Evolutionary conservation across 2,797 vertebrate species (phyloP), one percentile per base, ranked within the genome.

Genomic region (Sebastes glaucus): DNA sequence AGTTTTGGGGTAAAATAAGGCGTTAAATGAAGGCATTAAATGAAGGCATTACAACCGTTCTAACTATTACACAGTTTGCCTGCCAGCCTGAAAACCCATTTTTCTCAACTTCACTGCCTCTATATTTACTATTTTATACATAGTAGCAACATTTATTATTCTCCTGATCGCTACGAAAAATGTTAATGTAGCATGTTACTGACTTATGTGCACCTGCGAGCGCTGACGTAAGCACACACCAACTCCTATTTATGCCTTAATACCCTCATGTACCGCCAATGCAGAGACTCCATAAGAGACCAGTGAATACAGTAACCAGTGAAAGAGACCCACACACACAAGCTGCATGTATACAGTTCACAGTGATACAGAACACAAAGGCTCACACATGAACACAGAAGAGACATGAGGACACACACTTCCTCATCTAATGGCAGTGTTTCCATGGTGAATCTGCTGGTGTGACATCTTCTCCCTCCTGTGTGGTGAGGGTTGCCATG

Each of bases 401-500:
- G 78, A 78, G 68, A 86, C 78, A 85, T 27, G 64, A 79, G 81
- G 88, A 83, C 81, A 82, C 91, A 88, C 85, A 89, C 89, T 84
- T 91, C 91, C 90, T 91, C 85, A 22, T 91, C 87, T 87, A 93
- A 94, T 93, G 91, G 87, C 92, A 92, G 90, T 35, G 93, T 95
- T 93, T 93, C 94, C 94, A 95, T 94, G 93, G 93, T 89, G 91
- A 95, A 93, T 92, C 88, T 88, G 88, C 87, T 91, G 80, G 88
- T 93, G 90, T 94, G 89, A 93, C 90, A 92, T 94, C 91, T 84
- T 92, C 92, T 90, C 87, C 87, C 88, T 89, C 87, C 92, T 88
- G 90, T 93, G 90, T 88, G 90, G 89, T 92, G 87, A 84, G 90
- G 75, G 93, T 94, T 94, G 81, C 92, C 87, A 93, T 93, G 91